Percentiles rank a stretch among this genome's conserved stretches.
These are phyloP conservation scores for Lathronympha strigana DNA, from an alignment of 2,888 invertebrate genomes.

Conservation along the genomic window DNA sequence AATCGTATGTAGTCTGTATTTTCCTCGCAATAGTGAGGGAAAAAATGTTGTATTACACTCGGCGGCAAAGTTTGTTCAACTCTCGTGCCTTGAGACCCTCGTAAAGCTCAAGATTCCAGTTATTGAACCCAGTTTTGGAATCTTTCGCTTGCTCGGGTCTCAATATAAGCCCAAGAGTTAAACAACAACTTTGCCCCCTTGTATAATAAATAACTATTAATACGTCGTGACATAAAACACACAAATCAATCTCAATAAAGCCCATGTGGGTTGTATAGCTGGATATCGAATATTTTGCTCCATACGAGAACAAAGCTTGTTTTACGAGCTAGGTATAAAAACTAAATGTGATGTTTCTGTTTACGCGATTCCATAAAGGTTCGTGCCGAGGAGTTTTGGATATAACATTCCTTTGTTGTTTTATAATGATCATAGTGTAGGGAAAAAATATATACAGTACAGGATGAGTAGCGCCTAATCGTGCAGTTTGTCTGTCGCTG, in stretches of 20 bases:
- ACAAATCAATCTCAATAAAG: conserved; percentile 4
- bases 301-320: conserved; percentile 4
- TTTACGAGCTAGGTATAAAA: conserved; percentile 21
- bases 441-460: neutral
- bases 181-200: no score
- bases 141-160: no score
- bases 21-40: no score
- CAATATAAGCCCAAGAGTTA: no score
- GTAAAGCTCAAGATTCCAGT: no score
- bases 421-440: neutral
- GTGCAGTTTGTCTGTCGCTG: no score
- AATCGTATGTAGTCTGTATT: no score
- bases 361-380: conserved; percentile 3
- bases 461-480: no score
- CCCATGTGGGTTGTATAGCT: neutral
- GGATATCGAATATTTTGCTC: neutral
- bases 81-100: no score
- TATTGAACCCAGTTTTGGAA: no score
- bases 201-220: neutral
- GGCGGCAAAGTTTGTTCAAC: no score
- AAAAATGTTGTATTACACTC: no score
- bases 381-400: neutral
- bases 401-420: neutral
- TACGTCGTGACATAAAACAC: neutral
- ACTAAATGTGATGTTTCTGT: conserved; percentile 9